Evolutionary conservation across 2,797 vertebrate species (phyloP).

Genomic region (Sebastes paucispinis): DNA sequence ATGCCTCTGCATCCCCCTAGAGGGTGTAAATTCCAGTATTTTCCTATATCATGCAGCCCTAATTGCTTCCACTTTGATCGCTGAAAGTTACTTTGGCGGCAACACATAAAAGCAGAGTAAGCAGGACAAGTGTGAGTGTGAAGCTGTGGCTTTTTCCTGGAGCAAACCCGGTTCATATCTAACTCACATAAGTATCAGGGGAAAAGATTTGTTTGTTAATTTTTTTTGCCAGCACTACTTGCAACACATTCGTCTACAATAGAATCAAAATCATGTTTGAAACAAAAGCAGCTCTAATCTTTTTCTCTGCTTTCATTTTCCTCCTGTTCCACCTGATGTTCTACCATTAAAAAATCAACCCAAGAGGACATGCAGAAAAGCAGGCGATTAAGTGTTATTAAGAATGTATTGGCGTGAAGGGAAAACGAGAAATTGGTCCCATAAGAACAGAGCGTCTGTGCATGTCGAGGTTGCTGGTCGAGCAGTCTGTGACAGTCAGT

Average conservation of each 20-base stretch:
- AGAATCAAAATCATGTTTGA: too few relatives aligned
- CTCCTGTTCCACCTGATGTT: not conserved
- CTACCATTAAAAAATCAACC: not conserved
- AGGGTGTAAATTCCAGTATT: too few relatives aligned
- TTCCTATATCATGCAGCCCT: not conserved
- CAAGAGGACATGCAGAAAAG: not conserved
- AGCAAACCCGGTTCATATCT: not conserved
- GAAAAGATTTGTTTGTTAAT: too few relatives aligned
- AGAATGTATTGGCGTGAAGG: not conserved
- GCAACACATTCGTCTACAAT: too few relatives aligned
- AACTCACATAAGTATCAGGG: not conserved
- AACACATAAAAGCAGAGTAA: not conserved
- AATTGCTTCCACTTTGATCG: not conserved
- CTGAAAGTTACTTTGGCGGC: not conserved
- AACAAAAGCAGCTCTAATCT: too few relatives aligned
- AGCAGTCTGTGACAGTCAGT: not conserved
- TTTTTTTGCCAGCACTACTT: too few relatives aligned
- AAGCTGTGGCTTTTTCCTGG: not conserved
- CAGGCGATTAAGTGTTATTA: not conserved
- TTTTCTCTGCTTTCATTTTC: not conserved
- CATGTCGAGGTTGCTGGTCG: not conserved
- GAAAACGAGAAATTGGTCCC: not conserved
- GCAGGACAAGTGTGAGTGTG: not conserved
- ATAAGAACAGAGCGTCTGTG: not conserved
- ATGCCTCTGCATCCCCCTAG: too few relatives aligned